Conservation (phyloP, 2,888 invertebrate species). For the Thereva unica region DNA sequence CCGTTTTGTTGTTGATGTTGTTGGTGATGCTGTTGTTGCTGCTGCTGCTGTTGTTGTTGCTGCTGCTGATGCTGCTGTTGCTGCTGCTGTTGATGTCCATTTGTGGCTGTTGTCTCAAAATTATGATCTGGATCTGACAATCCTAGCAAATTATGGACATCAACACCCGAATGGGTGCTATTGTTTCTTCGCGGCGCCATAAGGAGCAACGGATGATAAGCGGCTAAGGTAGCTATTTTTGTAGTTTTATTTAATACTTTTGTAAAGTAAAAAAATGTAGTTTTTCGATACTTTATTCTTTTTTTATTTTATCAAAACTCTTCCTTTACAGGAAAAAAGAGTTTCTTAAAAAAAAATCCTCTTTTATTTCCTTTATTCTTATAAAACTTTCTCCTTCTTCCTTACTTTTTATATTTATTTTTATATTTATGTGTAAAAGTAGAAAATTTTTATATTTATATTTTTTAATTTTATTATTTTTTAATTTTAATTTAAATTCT, state of each 20-base stretch:
- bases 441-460: too few relatives aligned
- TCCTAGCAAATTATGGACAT: constrained; percentile 56
- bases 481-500: too few relatives aligned
- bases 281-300: too few relatives aligned
- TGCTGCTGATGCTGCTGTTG: constrained; percentile 39
- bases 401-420: too few relatives aligned
- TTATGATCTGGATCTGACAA: constrained; percentile 38
- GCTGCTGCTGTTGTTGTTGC: not conserved
- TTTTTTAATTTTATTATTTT: too few relatives aligned
- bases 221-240: constrained; percentile 48
- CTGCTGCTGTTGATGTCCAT: constrained; percentile 13
- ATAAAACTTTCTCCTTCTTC: too few relatives aligned
- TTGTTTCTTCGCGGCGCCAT: constrained; percentile 64
- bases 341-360: too few relatives aligned
- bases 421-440: too few relatives aligned
- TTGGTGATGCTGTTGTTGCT: constrained; percentile 43
- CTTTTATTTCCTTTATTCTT: too few relatives aligned
- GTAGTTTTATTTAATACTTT: constrained; percentile 43
- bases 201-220: constrained; percentile 50
- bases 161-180: constrained; percentile 43
- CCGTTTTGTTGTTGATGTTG: constrained; percentile 19
- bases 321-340: too few relatives aligned
- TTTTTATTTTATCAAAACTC: too few relatives aligned
- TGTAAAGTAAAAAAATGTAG: constrained; percentile 7
- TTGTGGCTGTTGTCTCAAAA: constrained; percentile 38